Conservation (phyloP, 2,113 vertebrate species). For the Ascaphus truei region DNA sequence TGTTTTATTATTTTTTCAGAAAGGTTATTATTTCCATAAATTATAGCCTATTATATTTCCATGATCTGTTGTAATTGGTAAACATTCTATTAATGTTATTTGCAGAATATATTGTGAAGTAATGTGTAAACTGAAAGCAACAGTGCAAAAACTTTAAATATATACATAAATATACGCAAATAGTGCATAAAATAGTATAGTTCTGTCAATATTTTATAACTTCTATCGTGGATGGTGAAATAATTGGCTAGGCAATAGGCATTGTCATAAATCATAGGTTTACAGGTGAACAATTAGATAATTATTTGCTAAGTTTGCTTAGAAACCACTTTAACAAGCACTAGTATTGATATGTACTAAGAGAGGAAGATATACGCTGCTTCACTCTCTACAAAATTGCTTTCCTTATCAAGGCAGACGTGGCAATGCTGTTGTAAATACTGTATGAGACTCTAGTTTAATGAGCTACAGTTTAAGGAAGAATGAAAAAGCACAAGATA, state of each 20-base stretch:
- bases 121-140: neutral
- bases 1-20: neutral
- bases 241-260: neutral
- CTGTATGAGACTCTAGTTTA: too few relatives aligned
- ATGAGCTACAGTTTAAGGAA: too few relatives aligned
- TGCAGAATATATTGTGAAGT: neutral
- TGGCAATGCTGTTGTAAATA: too few relatives aligned
- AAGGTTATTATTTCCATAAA: neutral
- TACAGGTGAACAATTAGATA: neutral
- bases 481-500: too few relatives aligned
- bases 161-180: neutral
- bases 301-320: neutral
- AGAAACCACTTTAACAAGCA: too few relatives aligned
- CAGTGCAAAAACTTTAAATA: neutral
- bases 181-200: neutral
- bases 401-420: too few relatives aligned
- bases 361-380: too few relatives aligned
- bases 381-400: too few relatives aligned
- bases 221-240: too few relatives aligned
- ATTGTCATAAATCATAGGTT: neutral
- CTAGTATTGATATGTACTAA: too few relatives aligned
- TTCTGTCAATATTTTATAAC: neutral
- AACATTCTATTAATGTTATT: neutral
- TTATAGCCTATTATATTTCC: neutral
- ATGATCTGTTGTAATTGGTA: neutral